Evolutionary conservation across 2,113 vertebrate genomes (phyloP), one percentile per base, ranked within the genome.

Genomic region (Lamprologus tigripictilis): DNA sequence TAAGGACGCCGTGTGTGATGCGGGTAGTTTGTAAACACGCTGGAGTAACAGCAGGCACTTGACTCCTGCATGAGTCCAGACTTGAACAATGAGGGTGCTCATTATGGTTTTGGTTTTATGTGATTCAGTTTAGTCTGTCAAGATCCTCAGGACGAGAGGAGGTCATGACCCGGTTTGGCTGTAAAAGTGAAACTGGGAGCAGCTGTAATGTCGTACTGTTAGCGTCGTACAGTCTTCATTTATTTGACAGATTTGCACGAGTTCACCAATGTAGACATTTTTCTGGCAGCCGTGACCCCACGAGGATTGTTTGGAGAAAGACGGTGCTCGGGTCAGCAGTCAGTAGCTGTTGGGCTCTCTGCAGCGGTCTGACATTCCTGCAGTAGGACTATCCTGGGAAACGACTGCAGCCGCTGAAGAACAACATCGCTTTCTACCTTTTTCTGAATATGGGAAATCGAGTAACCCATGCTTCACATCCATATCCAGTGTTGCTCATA

Each of bases 301-400:
- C 82, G 54, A 42, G 71, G 82, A 83, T 83, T 73, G 88, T 88
- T 95, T 91, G 73, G 57, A 40, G 53, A 87, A 84, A 82, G 88
- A 55, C 28, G 58, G 55, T 6, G 71, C 88, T 84, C 58, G 76
- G 88, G 86, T 92, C 90, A 93, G 90, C 90, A 80, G 54, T n/a
- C n/a, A n/a, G n/a, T 71, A 87, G 45, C 49, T 26, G 66, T 58
- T 89, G 4, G 58, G 88, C 78, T 76, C 82, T 90, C 92, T 88
- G 86, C 88, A 61, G 78, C 84, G 83, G 88, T 91, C 88, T 91
- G 92, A 90, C 90, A 92, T 94, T 92, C 92, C 88, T 9, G 76
- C 53, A 28, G 37, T 40, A 33, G 66, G 55, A 88, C 78, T 54
- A 66, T 85, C 73, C 31, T 55, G 68, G 85, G 90, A 93, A 95